Evolutionary conservation across 1,140 invertebrate genomes (phyloP).

Genomic region (Samia ricini): DNA sequence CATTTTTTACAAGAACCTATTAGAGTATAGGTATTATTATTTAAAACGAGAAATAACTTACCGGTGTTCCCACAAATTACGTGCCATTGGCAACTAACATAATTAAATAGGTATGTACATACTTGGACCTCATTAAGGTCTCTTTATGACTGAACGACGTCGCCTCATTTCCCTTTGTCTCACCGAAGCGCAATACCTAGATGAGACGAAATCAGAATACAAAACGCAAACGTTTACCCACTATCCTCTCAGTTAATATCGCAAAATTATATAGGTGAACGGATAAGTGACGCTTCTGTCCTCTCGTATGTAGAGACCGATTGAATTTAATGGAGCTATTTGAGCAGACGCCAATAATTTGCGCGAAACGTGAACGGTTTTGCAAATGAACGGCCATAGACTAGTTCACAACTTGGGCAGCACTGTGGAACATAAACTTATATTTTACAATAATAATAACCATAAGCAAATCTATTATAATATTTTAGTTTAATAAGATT

Average conservation of each 20-base stretch:
- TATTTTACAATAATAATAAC: not conserved
- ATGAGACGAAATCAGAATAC: constrained; percentile 39
- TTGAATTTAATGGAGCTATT: constrained; percentile 61
- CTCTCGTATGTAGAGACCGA: constrained; percentile 29
- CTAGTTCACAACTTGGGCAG: constrained; percentile 17
- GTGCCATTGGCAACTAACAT: not conserved
- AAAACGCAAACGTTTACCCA: constrained; percentile 22
- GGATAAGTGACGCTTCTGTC: constrained; percentile 48
- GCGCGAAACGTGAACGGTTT: constrained; percentile 37
- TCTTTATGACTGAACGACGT: not conserved
- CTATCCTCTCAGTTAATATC: constrained; percentile 41
- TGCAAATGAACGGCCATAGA: constrained; percentile 22
- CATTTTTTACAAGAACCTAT: not conserved
- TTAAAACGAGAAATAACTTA: not conserved
- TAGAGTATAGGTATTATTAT: not conserved
- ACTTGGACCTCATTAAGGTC: not conserved
- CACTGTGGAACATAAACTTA: constrained; percentile 10
- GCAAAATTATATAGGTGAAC: constrained; percentile 49
- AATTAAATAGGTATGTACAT: not conserved
- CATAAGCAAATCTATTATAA: not conserved
- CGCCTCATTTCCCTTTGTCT: not conserved
- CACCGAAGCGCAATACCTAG: not conserved
- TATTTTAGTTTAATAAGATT: no score
- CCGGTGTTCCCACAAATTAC: not conserved
- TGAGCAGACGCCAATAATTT: constrained; percentile 46